These are phyloP conservation scores for Kryphioiulus occultus DNA, from an alignment of 2,888 invertebrate species.

Conservation along the genomic window DNA sequence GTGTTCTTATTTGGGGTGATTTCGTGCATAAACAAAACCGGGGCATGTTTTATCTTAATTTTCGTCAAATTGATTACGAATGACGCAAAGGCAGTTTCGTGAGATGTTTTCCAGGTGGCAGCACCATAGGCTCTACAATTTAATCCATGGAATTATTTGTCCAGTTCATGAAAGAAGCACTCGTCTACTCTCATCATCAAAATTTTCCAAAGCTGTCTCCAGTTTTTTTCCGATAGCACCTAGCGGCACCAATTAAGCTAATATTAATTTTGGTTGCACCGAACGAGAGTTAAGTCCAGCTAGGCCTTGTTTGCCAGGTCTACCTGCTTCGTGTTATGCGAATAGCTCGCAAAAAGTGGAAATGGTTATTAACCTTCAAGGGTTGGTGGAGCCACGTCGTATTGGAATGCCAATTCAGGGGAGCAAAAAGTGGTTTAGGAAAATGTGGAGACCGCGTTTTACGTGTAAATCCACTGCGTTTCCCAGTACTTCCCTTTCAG, in stretches of 20 bases:
- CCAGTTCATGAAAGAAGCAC: too few species aligned
- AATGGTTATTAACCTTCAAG: slow-evolving; percentile 23
- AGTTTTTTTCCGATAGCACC: too few species aligned
- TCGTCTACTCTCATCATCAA: too few species aligned
- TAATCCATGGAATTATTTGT: too few species aligned
- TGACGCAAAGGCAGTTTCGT: too few species aligned
- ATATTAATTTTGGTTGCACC: not conserved
- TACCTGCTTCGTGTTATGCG: slow-evolving; percentile 7
- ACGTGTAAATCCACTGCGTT: not conserved
- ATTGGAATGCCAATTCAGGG: not conserved
- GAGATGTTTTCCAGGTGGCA: too few species aligned
- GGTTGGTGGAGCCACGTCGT: slow-evolving; percentile 23
- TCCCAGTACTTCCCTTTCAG: not conserved
- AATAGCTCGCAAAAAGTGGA: not conserved
- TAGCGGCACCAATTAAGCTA: not conserved
- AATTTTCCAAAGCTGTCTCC: too few species aligned
- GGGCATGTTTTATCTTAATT: too few species aligned
- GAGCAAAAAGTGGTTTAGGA: not conserved
- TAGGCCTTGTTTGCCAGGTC: not conserved
- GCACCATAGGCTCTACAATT: too few species aligned
- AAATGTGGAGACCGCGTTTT: not conserved
- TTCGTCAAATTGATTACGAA: too few species aligned
- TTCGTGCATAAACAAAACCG: too few species aligned
- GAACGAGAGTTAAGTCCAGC: not conserved
- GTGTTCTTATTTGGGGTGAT: too few species aligned